Percentiles rank a stretch among this genome's conserved stretches.
Conservation (phyloP, 2,888 invertebrate genomes). For the Orgyia antiqua region DNA sequence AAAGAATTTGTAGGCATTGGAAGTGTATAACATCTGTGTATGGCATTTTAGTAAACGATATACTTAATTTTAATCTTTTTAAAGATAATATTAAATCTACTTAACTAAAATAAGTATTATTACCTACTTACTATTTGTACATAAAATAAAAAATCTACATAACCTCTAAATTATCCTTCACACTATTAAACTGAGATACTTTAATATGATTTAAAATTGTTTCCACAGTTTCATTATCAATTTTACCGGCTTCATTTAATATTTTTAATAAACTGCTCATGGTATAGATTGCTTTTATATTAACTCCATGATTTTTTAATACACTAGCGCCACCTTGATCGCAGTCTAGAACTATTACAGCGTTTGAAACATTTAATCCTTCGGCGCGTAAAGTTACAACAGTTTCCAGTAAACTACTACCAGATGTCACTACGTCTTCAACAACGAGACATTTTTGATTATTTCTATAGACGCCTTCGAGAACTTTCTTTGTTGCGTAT, state of each 20-base stretch:
- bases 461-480: constrained; percentile 88
- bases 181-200: constrained; percentile 50
- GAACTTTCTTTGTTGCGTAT: constrained; percentile 95
- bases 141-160: too few species aligned
- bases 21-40: too few species aligned
- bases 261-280: constrained; percentile 81
- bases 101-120: too few species aligned
- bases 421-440: constrained; percentile 96
- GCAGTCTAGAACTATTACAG: constrained; percentile 93
- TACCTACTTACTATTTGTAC: too few species aligned
- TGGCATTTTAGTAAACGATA: too few species aligned
- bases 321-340: constrained; percentile 92
- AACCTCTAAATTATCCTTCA: constrained; percentile 44
- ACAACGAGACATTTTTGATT: constrained; percentile 89
- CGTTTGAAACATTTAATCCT: constrained; percentile 84
- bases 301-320: constrained; percentile 83
- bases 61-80: too few species aligned
- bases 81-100: too few species aligned
- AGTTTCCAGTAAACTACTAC: constrained; percentile 95
- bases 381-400: constrained; percentile 82
- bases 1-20: too few species aligned
- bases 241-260: constrained; percentile 80
- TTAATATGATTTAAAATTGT: constrained; percentile 59
- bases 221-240: constrained; percentile 68
- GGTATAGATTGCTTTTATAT: constrained; percentile 82